A percentile compares a stretch with the other conserved stretches of the same genome.
These are phyloP conservation scores for Meriones psammophilus DNA, from an alignment of 2,797 vertebrate genomes.

Conservation along the genomic window DNA sequence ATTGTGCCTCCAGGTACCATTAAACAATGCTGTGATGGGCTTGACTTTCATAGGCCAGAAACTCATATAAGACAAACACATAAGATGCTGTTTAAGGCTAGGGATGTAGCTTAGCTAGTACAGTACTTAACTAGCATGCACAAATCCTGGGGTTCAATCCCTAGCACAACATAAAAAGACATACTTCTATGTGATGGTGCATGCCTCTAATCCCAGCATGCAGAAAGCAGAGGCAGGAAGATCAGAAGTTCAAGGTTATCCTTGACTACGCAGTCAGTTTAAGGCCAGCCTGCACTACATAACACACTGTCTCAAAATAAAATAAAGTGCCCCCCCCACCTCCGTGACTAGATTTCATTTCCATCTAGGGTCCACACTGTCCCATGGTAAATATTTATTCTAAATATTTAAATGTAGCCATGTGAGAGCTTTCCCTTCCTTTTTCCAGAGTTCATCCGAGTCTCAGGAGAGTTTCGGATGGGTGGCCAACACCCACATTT, in stretches of 20 bases:
- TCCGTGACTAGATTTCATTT: not conserved
- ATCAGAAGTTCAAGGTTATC: not conserved
- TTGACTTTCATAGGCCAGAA: conserved; percentile 50
- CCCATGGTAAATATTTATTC: conserved; percentile 7
- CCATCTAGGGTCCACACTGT: not conserved
- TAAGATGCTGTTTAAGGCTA: not conserved
- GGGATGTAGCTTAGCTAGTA: not conserved
- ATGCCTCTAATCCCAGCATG: not conserved
- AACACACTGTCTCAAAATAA: not conserved
- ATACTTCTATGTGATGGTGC: not conserved
- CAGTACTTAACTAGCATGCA: not conserved
- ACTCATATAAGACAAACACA: not conserved
- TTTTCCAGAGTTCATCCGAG: not conserved
- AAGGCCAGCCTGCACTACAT: not conserved
- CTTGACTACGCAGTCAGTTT: not conserved
- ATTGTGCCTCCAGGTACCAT: not conserved
- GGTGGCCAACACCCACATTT: not conserved
- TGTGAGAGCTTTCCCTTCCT: not conserved
- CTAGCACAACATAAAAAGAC: not conserved
- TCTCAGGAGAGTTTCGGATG: not conserved
- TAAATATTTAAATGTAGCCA: not conserved
- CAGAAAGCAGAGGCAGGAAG: not conserved
- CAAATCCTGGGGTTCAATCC: not conserved
- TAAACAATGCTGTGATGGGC: not conserved
- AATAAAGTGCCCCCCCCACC: not conserved